Conservation (phyloP, 2,888 invertebrate species). For the Artemia sinica region DNA sequence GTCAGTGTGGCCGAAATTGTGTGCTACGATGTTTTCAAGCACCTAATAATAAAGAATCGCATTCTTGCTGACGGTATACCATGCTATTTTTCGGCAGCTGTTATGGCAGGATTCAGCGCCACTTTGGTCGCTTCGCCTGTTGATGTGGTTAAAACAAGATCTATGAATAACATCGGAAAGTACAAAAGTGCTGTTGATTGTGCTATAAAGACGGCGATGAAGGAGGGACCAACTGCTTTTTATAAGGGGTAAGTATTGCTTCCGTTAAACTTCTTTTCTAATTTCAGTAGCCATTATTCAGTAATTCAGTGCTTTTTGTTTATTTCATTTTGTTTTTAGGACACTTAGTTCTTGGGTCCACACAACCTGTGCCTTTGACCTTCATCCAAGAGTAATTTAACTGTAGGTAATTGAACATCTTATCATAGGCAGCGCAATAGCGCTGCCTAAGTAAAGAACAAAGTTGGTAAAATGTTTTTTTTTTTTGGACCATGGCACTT, state of each 20-base stretch:
- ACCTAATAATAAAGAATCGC: constrained; percentile 37
- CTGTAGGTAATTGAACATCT: too few species aligned
- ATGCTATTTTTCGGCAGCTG: constrained; percentile 42
- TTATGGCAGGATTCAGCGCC: constrained; percentile 41
- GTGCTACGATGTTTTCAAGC: constrained; percentile 47
- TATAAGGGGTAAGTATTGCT: constrained; percentile 41
- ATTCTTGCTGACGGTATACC: constrained; percentile 41
- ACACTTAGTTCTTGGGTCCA: too few species aligned
- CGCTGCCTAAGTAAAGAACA: too few species aligned
- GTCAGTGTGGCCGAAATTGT: constrained; percentile 48
- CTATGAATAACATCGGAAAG: constrained; percentile 45
- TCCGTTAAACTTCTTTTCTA: too few species aligned
- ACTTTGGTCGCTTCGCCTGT: constrained; percentile 47
- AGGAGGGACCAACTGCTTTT: constrained; percentile 41
- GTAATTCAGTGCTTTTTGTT: too few species aligned
- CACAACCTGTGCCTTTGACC: too few species aligned
- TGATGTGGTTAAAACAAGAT: constrained; percentile 48
- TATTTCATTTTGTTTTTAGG: too few species aligned
- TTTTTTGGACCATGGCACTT: too few species aligned
- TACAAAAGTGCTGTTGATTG: constrained; percentile 43
- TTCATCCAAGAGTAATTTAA: too few species aligned
- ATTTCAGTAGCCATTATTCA: too few species aligned
- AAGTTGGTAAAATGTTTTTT: too few species aligned
- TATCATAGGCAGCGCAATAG: too few species aligned
- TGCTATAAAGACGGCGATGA: constrained; percentile 38